A percentile compares a stretch with the other conserved stretches of the same genome.
These are phyloP conservation scores for Zaprionus ornatus DNA, from an alignment of 1,140 invertebrate genomes.

Conservation along the genomic window DNA sequence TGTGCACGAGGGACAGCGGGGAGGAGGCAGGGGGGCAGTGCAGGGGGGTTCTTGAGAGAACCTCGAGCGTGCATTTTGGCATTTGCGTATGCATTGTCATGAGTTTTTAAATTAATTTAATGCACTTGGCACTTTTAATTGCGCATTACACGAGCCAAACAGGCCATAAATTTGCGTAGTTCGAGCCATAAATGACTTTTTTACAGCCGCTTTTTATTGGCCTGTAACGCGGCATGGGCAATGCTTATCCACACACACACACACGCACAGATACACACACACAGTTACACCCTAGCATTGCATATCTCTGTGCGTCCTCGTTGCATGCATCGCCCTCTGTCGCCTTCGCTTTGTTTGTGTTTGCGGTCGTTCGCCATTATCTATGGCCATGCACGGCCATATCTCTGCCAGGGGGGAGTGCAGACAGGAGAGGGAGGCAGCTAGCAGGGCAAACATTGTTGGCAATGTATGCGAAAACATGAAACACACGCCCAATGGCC, in stretches of 20 bases:
- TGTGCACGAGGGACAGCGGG: neutral
- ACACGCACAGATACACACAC: constrained; percentile 15
- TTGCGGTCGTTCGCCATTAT: constrained; percentile 57
- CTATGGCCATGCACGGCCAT: constrained; percentile 25
- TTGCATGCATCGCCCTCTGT: constrained; percentile 10
- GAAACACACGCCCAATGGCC: constrained; percentile 61
- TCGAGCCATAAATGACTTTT: constrained; percentile 71
- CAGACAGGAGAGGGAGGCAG: neutral
- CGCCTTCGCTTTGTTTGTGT: constrained; percentile 50
- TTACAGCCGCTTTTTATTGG: constrained; percentile 78
- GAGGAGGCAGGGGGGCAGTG: neutral
- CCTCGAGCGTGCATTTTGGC: constrained; percentile 6
- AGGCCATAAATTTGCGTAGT: constrained; percentile 73
- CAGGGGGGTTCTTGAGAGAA: neutral
- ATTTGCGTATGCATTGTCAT: constrained; percentile 39
- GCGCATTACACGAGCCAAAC: constrained; percentile 67
- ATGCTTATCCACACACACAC: constrained; percentile 23
- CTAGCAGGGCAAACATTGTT: constrained; percentile 27
- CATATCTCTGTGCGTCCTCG: constrained; percentile 16
- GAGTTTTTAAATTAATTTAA: constrained; percentile 71
- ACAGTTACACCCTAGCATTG: constrained; percentile 28
- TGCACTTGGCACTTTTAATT: constrained; percentile 78
- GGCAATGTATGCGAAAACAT: constrained; percentile 63
- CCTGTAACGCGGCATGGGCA: constrained; percentile 24
- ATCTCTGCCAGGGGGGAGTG: neutral